Conservation (phyloP, 2,888 invertebrate species). For the Lepidocyrtoides sp. region DNA sequence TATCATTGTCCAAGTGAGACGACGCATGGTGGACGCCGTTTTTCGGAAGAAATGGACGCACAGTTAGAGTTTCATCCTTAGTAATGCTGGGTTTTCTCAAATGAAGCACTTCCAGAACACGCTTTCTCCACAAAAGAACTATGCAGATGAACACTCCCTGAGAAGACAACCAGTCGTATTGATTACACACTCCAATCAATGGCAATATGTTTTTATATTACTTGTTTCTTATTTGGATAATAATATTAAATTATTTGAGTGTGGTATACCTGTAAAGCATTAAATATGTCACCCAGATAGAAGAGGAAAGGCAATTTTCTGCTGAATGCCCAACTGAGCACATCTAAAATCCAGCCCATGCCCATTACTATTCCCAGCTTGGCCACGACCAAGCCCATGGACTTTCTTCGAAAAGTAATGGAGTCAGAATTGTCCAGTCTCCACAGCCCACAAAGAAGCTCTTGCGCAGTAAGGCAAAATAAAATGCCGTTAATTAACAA, state of each 20-base stretch:
- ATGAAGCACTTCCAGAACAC: constrained; percentile 84
- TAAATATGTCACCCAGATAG: constrained; percentile 83
- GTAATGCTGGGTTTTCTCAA: constrained; percentile 83
- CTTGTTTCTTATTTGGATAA: no score
- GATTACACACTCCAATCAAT: no score
- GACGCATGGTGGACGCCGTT: constrained; percentile 63
- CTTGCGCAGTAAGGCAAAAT: constrained; percentile 85
- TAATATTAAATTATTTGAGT: no score
- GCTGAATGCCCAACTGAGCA: constrained; percentile 83
- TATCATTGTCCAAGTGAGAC: constrained; percentile 80
- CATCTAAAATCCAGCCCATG: constrained; percentile 85
- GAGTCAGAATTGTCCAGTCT: constrained; percentile 84
- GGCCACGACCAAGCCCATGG: constrained; percentile 85
- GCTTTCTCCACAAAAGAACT: constrained; percentile 84
- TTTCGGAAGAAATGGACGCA: constrained; percentile 82
- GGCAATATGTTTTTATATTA: no score
- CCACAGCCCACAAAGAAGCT: constrained; percentile 85
- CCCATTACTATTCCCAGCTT: constrained; percentile 85
- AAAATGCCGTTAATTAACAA: constrained; percentile 83
- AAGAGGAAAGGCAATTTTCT: constrained; percentile 81
- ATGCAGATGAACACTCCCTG: constrained; percentile 85
- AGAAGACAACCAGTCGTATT: constrained; percentile 54
- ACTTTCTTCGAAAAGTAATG: constrained; percentile 84
- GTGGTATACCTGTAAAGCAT: constrained; percentile 81
- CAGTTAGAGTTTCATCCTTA: constrained; percentile 84